A percentile compares a stretch with the other conserved stretches of the same genome.
These are phyloP conservation scores for Drosophila flavopinicola DNA, from an alignment of 2,888 invertebrate genomes.

Conservation along the genomic window DNA sequence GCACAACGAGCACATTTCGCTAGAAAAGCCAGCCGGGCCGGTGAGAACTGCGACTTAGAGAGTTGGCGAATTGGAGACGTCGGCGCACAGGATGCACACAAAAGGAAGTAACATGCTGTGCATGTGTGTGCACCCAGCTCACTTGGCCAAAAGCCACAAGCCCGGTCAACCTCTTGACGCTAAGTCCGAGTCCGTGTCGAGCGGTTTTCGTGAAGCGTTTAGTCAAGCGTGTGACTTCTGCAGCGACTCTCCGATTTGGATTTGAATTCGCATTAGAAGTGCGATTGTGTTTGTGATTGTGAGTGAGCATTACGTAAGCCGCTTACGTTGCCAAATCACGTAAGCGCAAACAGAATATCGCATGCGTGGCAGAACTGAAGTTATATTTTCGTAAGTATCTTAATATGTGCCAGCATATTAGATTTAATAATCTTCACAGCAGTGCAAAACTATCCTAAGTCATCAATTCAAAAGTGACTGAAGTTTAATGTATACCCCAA, in stretches of 20 bases:
- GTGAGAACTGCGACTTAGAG: slow-evolving; percentile 40
- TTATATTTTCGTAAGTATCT: too few species aligned
- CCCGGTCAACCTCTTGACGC: slow-evolving; percentile 31
- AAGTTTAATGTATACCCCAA: too few species aligned
- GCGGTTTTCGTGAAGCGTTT: slow-evolving; percentile 30
- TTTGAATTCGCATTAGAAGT: slow-evolving; percentile 4
- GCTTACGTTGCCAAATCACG: not conserved
- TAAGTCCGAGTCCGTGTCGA: slow-evolving; percentile 49
- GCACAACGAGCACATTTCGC: slow-evolving; percentile 69
- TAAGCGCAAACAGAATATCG: slow-evolving; percentile 1
- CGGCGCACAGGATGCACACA: slow-evolving; percentile 69
- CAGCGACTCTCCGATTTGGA: slow-evolving; percentile 21
- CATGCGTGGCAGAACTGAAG: too few species aligned
- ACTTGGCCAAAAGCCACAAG: slow-evolving; percentile 13
- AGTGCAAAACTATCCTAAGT: too few species aligned
- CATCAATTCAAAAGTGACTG: too few species aligned
- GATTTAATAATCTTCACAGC: too few species aligned
- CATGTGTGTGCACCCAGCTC: slow-evolving; percentile 18
- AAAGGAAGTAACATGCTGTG: slow-evolving; percentile 77
- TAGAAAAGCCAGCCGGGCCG: slow-evolving; percentile 57
- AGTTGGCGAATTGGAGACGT: slow-evolving; percentile 1
- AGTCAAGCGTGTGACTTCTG: slow-evolving; percentile 51
- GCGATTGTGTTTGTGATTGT: too few species aligned
- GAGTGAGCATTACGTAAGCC: slow-evolving; percentile 10
- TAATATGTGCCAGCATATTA: too few species aligned